Evolutionary conservation across 2,113 vertebrate species (phyloP).

Genomic region (Pelusios castaneus): DNA sequence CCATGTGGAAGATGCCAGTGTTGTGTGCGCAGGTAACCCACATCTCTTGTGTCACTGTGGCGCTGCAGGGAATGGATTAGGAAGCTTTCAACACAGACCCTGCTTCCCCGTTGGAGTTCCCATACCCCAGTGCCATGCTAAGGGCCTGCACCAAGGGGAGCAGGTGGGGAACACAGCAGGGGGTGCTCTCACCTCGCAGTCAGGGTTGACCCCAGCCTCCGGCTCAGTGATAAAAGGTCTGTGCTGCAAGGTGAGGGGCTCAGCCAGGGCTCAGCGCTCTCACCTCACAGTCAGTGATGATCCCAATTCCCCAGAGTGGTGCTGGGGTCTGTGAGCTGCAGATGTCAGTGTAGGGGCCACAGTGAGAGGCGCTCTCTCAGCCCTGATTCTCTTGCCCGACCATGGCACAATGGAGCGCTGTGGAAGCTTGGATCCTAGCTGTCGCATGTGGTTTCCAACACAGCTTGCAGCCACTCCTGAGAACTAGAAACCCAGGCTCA

Average conservation of each 20-base stretch:
- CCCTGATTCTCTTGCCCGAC: too few species aligned
- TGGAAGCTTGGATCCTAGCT: neutral
- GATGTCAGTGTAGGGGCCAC: neutral
- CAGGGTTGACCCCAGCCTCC: neutral
- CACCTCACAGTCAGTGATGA: neutral
- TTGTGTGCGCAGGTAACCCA: neutral
- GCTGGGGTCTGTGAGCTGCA: neutral
- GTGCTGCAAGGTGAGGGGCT: neutral
- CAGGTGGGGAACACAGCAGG: neutral
- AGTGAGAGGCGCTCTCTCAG: fast-evolving
- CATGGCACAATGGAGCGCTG: fast-evolving
- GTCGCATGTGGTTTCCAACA: neutral
- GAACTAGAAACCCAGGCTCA: too few species aligned
- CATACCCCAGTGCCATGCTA: neutral
- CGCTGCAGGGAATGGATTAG: neutral
- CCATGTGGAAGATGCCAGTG: fast-evolving
- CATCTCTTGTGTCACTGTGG: neutral
- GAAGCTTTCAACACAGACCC: neutral
- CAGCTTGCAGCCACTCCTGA: neutral
- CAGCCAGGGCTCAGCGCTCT: neutral
- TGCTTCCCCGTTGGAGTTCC: neutral
- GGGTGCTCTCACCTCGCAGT: neutral
- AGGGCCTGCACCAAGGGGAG: neutral
- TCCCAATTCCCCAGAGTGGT: neutral
- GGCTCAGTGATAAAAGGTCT: neutral